phyloP scores from a whole-genome alignment of 2,888 invertebrate species.

The Acrocera orbiculus region DNA sequence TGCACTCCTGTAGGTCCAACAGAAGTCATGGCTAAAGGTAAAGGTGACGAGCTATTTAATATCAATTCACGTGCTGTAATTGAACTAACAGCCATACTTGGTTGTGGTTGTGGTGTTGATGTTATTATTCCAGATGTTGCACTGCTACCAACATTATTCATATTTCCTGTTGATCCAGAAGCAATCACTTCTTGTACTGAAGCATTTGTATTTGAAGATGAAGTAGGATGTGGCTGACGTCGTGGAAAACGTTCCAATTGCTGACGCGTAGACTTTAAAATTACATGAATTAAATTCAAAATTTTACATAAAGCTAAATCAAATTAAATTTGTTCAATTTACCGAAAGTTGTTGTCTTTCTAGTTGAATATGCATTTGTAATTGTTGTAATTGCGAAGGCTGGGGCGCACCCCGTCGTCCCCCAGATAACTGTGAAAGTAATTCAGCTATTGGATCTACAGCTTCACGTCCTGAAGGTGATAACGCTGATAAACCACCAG shows the following conservation, averaged over 20 bases:
- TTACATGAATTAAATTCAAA: no score
- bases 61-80: constrained; percentile 29
- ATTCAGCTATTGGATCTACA: constrained; percentile 92
- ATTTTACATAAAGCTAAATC: not conserved
- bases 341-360: constrained; percentile 73
- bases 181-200: constrained; percentile 30
- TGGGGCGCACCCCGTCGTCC: constrained; percentile 50
- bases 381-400: constrained; percentile 73
- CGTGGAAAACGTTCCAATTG: constrained; percentile 78
- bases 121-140: constrained; percentile 17
- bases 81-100: constrained; percentile 25
- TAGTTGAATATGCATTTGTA: constrained; percentile 88
- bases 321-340: constrained; percentile 13
- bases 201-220: constrained; percentile 40
- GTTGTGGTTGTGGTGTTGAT: constrained; percentile 26
- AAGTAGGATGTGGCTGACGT: constrained; percentile 53
- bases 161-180: constrained; percentile 28
- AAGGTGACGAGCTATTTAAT: constrained; percentile 18
- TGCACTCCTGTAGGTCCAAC: constrained; percentile 15
- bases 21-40: constrained; percentile 17
- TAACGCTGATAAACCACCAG: constrained; percentile 65
- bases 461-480: constrained; percentile 79
- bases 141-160: constrained; percentile 14
- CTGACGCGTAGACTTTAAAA: constrained; percentile 57
- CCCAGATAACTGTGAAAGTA: constrained; percentile 86